phyloP scores from a whole-genome alignment of 2,888 invertebrate genomes.

The Harpalus rufipes region DNA sequence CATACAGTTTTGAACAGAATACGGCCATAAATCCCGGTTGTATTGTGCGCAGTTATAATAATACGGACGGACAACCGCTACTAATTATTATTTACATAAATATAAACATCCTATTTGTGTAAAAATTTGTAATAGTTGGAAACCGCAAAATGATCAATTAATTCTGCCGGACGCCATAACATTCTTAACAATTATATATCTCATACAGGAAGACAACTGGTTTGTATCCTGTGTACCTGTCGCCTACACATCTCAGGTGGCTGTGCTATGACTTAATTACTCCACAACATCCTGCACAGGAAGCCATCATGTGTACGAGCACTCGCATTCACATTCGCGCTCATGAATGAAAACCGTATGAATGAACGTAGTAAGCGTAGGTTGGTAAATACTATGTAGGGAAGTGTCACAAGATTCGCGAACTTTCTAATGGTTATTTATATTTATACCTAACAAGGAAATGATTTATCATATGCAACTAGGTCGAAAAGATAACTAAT shows the following conservation, averaged over 20 bases:
- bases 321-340: no score
- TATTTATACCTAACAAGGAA: conserved; percentile 2
- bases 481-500: not conserved
- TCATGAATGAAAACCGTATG: not conserved
- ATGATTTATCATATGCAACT: not conserved
- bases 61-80: not conserved
- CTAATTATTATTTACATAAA: not conserved
- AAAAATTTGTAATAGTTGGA: not conserved
- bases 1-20: no score
- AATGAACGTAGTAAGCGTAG: not conserved
- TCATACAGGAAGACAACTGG: not conserved
- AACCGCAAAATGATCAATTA: conserved; percentile 6
- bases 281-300: conserved; percentile 44
- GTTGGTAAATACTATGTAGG: not conserved
- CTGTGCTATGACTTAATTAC: conserved; percentile 50
- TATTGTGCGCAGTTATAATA: not conserved
- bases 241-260: conserved; percentile 3
- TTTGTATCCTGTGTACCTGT: not conserved
- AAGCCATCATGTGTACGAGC: conserved; percentile 37
- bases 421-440: not conserved
- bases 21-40: no score
- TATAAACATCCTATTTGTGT: not conserved
- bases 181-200: not conserved
- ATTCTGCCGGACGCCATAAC: not conserved
- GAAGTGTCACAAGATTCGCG: not conserved